Conservation (phyloP, 1,140 invertebrate species). For the Hestina assimilis region DNA sequence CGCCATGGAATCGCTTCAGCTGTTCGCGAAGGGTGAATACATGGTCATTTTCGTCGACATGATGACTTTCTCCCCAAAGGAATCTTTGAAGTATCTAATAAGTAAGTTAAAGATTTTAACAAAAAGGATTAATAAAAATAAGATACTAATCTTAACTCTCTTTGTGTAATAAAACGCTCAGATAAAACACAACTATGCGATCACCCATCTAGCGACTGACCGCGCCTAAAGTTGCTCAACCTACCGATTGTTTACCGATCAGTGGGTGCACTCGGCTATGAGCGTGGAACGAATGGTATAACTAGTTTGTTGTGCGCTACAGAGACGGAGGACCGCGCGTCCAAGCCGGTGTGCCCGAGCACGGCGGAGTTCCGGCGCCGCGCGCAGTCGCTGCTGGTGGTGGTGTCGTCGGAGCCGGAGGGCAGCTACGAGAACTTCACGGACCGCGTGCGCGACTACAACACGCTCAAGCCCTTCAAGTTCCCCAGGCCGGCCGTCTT, state of each 20-base stretch:
- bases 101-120: constrained; percentile 80
- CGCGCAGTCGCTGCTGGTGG: constrained; percentile 89
- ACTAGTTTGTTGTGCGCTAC: neutral
- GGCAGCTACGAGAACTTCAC: constrained; percentile 88
- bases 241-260: no score
- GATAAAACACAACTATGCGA: no score
- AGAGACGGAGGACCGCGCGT: constrained; percentile 57
- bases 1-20: constrained; percentile 90
- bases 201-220: no score
- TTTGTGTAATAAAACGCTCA: no score
- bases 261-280: no score
- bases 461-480: constrained; percentile 86
- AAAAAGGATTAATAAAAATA: no score
- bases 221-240: no score
- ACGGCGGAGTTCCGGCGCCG: constrained; percentile 83
- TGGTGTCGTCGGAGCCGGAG: constrained; percentile 89
- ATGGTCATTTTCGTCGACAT: constrained; percentile 97
- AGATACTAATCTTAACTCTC: no score
- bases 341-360: constrained; percentile 81
- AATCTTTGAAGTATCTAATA: constrained; percentile 92
- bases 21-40: constrained; percentile 95
- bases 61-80: constrained; percentile 88
- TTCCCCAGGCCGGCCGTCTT: constrained; percentile 81
- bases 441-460: constrained; percentile 87
- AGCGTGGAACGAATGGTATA: neutral